These are phyloP conservation scores for Tragelaphus buxtoni DNA, from an alignment of 2,113 vertebrate genomes.

Conservation along the genomic window DNA sequence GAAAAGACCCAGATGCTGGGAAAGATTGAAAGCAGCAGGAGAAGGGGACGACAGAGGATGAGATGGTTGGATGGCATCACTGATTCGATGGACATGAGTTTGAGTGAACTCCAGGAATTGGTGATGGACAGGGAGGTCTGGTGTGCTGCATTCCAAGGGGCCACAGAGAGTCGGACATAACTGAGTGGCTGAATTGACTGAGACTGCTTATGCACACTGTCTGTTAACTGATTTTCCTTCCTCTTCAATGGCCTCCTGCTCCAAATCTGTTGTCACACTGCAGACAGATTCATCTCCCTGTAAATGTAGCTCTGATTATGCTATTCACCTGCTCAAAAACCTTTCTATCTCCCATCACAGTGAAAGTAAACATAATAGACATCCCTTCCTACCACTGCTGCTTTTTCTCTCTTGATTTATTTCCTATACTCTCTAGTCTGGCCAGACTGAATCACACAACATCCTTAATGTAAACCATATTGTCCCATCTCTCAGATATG, in stretches of 20 bases:
- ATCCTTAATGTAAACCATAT: background rate
- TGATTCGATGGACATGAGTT: background rate
- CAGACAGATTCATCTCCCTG: background rate
- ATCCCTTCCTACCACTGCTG: background rate
- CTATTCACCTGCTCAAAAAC: background rate
- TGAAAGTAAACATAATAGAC: background rate
- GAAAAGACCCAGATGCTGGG: background rate
- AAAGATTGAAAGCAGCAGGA: background rate
- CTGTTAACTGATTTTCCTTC: background rate
- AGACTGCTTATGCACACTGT: background rate
- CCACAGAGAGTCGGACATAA: background rate
- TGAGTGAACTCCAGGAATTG: background rate
- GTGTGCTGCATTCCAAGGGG: accelerated
- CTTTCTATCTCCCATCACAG: background rate
- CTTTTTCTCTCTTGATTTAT: background rate
- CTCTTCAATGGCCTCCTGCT: background rate
- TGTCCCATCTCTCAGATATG: background rate
- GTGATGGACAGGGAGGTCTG: background rate
- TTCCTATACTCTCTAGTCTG: background rate
- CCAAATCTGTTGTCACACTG: background rate
- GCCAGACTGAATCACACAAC: background rate
- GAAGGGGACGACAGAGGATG: background rate
- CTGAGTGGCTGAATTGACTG: background rate
- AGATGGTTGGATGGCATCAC: background rate
- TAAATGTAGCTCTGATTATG: background rate